Conservation (phyloP, 2,113 vertebrate species). For the Nasalis larvatus region DNA sequence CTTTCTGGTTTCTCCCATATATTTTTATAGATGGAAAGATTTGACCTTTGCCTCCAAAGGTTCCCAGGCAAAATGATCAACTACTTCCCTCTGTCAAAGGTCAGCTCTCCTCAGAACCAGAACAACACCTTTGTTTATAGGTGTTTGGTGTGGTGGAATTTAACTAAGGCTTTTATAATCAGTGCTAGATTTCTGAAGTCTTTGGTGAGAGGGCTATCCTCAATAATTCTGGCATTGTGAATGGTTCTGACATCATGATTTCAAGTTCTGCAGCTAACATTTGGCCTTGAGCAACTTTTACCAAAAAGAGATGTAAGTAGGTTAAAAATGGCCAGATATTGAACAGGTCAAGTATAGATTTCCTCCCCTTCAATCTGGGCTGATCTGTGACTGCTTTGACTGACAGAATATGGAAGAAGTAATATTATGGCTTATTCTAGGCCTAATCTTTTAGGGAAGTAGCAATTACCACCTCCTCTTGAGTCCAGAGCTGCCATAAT, state of each 20-base stretch:
- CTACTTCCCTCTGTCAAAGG: neutral
- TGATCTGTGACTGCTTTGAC: neutral
- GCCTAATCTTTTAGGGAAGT: neutral
- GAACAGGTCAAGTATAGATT: neutral
- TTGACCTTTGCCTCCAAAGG: neutral
- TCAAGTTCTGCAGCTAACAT: neutral
- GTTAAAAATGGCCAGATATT: neutral
- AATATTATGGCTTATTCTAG: neutral
- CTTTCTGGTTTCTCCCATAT: neutral
- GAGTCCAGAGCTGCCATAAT: neutral
- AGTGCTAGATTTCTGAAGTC: neutral
- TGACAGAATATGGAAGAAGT: neutral
- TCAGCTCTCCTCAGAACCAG: neutral
- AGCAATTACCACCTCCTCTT: neutral
- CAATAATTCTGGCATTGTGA: constrained; percentile 20
- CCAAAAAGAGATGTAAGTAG: neutral
- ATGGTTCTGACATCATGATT: neutral
- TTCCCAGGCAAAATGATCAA: constrained; percentile 33
- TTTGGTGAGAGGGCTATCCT: neutral
- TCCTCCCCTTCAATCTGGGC: neutral
- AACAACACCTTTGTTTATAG: neutral
- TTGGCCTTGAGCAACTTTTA: neutral
- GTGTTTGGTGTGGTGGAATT: neutral
- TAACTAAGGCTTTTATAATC: neutral
- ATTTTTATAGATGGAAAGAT: constrained; percentile 33